These are phyloP conservation scores for Diprion similis DNA, from an alignment of 1,140 invertebrate genomes.

Conservation along the genomic window DNA sequence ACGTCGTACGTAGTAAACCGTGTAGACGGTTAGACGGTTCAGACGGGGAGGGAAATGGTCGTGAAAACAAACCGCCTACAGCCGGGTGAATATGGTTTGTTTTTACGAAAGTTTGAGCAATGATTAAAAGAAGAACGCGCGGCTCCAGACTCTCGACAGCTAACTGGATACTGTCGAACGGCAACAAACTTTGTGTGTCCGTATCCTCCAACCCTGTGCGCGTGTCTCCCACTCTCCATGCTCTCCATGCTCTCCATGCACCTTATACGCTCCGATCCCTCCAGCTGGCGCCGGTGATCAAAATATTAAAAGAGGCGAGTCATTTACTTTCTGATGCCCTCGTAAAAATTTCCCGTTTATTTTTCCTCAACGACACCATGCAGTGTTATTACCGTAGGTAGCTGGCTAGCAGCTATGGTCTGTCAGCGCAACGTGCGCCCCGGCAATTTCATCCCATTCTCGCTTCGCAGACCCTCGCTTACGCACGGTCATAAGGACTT, in stretches of 20 bases:
- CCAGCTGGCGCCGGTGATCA: neutral
- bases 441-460: no score
- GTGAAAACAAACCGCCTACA: neutral
- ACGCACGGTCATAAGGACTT: no score
- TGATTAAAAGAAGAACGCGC: neutral
- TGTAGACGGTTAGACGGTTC: neutral
- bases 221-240: no score
- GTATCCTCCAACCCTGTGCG: neutral
- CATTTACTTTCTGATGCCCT: neutral
- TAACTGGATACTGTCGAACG: neutral
- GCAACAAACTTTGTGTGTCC: slow-evolving; percentile 3
- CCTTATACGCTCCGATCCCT: no score
- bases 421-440: no score
- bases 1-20: no score
- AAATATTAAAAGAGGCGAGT: neutral
- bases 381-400: no score
- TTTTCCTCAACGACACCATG: neutral
- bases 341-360: neutral
- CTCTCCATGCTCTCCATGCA: no score
- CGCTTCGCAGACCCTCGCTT: no score
- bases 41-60: neutral
- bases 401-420: no score
- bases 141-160: no score
- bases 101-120: neutral
- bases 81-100: neutral